Evolutionary conservation across 2,888 invertebrate genomes (phyloP).

Genomic region (Masnerella sp.): DNA sequence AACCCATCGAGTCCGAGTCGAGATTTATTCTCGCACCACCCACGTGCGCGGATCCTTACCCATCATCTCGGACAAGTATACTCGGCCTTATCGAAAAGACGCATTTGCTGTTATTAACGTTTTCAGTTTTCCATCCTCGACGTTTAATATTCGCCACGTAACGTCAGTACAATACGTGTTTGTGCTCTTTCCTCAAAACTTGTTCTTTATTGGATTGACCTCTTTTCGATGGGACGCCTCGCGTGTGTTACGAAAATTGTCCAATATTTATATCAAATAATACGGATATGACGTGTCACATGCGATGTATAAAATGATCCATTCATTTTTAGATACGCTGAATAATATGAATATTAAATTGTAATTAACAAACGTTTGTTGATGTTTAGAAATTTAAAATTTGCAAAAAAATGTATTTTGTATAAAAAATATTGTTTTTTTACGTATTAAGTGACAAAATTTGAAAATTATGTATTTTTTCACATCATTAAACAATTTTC

Average conservation of each 20-base stretch:
- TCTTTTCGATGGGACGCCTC: constrained; percentile 25
- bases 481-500: too few species aligned
- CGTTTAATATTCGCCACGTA: constrained; percentile 45
- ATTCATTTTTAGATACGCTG: too few species aligned
- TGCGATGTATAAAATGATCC: not conserved
- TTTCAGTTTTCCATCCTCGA: constrained; percentile 33
- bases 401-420: too few species aligned
- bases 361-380: too few species aligned
- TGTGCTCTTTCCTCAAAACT: constrained; percentile 29
- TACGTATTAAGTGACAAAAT: too few species aligned
- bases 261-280: constrained; percentile 26
- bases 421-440: too few species aligned
- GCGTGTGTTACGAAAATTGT: constrained; percentile 22
- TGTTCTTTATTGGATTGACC: constrained; percentile 45
- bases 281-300: constrained; percentile 9
- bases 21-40: constrained; percentile 43
- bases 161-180: constrained; percentile 43
- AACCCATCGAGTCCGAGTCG: constrained; percentile 32
- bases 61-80: constrained; percentile 12
- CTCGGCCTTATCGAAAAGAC: constrained; percentile 34
- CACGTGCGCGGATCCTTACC: constrained; percentile 28
- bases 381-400: too few species aligned
- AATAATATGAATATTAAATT: too few species aligned
- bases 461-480: too few species aligned
- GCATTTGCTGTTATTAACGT: constrained; percentile 46